phyloP scores from a whole-genome alignment of 2,113 vertebrate species.

The Pelobates fuscus region DNA sequence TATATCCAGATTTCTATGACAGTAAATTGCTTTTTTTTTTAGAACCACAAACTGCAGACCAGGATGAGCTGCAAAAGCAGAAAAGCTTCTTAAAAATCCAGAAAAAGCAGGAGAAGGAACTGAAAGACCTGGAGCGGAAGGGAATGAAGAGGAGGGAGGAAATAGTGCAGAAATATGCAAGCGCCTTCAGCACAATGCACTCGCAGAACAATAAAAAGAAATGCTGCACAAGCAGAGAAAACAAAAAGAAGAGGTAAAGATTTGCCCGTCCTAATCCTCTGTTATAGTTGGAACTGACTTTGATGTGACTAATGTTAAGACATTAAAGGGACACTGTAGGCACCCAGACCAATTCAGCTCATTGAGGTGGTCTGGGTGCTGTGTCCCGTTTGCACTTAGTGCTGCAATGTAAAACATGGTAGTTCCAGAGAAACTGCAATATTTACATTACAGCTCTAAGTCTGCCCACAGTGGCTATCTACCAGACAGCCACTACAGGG shows the following conservation, averaged over 20 bases:
- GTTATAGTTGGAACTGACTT: neutral
- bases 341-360: too few species aligned
- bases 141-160: conserved; percentile 81
- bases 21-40: too few species aligned
- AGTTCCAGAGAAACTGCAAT: too few species aligned
- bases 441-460: too few species aligned
- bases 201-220: conserved; percentile 69
- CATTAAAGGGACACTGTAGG: too few species aligned
- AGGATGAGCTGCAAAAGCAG: conserved; percentile 81
- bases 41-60: conserved; percentile 79
- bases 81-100: conserved; percentile 83
- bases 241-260: conserved; percentile 70
- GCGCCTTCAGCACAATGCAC: conserved; percentile 59
- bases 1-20: too few species aligned
- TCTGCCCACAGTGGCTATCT: too few species aligned
- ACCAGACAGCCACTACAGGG: too few species aligned
- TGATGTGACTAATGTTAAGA: neutral
- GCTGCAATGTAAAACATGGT: too few species aligned
- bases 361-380: too few species aligned
- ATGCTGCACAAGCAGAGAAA: conserved; percentile 61
- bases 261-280: too few species aligned
- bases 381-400: too few species aligned
- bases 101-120: conserved; percentile 88
- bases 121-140: conserved; percentile 83
- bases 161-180: conserved; percentile 77